Evolutionary conservation across 1,140 invertebrate genomes (phyloP).

Genomic region (Alviniconcha marisindica): DNA sequence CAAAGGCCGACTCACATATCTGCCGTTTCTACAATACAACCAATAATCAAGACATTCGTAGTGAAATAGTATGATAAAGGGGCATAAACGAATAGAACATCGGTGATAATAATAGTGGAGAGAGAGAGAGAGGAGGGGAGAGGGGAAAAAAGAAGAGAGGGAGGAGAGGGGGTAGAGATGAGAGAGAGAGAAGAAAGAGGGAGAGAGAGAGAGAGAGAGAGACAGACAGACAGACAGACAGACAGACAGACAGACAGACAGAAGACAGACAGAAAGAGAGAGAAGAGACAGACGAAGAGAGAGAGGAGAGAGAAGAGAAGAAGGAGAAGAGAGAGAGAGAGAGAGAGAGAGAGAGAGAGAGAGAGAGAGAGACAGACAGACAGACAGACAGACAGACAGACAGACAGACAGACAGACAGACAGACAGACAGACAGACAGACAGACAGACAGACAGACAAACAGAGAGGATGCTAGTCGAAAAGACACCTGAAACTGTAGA

Average conservation of each 20-base stretch:
- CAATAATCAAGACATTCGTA: too few relatives aligned
- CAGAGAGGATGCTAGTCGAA: too few relatives aligned
- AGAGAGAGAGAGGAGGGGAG: too few relatives aligned
- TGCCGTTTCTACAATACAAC: too few relatives aligned
- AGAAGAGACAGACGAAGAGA: too few relatives aligned
- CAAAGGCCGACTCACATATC: too few relatives aligned
- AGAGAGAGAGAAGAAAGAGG: not conserved
- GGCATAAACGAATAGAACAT: too few relatives aligned
- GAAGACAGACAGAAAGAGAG: too few relatives aligned
- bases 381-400: not conserved
- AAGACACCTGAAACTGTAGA: too few relatives aligned
- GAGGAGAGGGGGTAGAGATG: not conserved
- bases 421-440: constrained; percentile 19
- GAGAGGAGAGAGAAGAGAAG: too few relatives aligned
- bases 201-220: not conserved
- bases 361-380: constrained; percentile 11
- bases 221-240: not conserved
- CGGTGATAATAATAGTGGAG: too few relatives aligned
- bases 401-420: constrained; percentile 32
- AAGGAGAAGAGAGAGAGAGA: constrained; percentile 38
- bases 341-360: constrained; percentile 28
- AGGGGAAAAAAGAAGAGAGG: not conserved
- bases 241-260: not conserved
- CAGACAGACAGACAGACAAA: not conserved
- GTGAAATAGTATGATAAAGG: too few relatives aligned